Conservation (phyloP, 2,113 vertebrate genomes). For the Notiomystis cincta region DNA sequence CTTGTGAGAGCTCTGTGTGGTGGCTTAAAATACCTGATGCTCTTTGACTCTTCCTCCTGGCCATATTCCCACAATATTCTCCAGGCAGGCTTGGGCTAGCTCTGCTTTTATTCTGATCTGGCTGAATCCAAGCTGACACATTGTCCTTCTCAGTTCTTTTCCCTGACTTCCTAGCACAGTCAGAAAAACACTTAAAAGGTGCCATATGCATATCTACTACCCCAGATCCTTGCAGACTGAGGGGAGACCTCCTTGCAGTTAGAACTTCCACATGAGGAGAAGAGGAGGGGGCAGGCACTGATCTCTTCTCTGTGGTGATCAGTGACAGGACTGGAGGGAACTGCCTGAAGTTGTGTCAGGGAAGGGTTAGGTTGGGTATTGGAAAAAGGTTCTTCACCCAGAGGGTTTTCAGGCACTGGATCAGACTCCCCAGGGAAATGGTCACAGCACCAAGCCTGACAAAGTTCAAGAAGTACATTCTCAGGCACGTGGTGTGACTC, state of each 20-base stretch:
- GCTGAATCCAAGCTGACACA: neutral
- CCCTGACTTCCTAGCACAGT: neutral
- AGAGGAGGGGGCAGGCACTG: neutral
- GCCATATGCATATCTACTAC: too few species aligned
- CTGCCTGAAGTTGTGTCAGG: too few species aligned
- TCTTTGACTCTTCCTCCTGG: neutral
- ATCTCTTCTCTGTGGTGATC: neutral
- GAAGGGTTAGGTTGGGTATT: too few species aligned
- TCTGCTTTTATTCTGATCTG: neutral
- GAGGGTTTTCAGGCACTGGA: accelerated
- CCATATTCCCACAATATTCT: neutral
- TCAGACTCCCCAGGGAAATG: too few species aligned
- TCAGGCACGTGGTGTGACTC: neutral
- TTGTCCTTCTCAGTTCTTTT: neutral
- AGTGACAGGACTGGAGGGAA: neutral
- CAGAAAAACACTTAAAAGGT: neutral
- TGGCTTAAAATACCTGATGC: neutral
- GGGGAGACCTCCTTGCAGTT: neutral
- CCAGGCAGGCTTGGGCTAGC: neutral
- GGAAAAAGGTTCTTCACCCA: neutral
- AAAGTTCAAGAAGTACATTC: neutral
- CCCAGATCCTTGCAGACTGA: neutral
- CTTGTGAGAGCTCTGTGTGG: neutral
- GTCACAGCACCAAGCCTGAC: neutral
- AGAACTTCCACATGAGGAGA: too few species aligned